Evolutionary conservation across 1,140 invertebrate genomes (phyloP).

Genomic region (Acromyrmex echinatior): DNA sequence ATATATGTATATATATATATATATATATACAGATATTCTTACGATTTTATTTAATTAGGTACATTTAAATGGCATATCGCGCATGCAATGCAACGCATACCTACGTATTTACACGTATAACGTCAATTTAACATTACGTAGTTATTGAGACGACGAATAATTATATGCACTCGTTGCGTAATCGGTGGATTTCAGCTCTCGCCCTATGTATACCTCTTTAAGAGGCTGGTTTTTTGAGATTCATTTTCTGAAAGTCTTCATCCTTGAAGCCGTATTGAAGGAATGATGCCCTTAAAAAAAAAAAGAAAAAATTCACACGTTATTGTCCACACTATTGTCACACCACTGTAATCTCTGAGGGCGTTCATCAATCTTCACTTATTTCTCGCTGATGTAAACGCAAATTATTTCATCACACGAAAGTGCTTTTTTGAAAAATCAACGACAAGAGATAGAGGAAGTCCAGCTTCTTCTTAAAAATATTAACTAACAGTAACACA

Average conservation of each 20-base stretch:
- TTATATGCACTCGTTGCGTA: too few species aligned
- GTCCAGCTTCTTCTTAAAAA: too few species aligned
- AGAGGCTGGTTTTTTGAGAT: too few species aligned
- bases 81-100: conserved; percentile 11
- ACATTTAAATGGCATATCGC: conserved; percentile 66
- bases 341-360: conserved; percentile 23
- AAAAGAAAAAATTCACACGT: background rate
- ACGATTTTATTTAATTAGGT: conserved; percentile 74
- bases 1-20: too few species aligned
- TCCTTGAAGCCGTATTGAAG: too few species aligned
- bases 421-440: background rate
- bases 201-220: too few species aligned
- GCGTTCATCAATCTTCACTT: conserved; percentile 12
- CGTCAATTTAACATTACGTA: conserved; percentile 53
- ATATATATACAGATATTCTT: conserved; percentile 55
- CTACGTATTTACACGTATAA: conserved; percentile 69
- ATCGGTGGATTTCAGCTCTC: too few species aligned
- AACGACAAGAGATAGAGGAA: background rate
- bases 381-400: background rate
- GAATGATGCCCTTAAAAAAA: too few species aligned
- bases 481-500: too few species aligned
- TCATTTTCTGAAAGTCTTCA: too few species aligned
- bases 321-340: conserved; percentile 45
- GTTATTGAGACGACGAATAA: background rate
- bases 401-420: background rate